These are phyloP conservation scores for Drosophila saltans DNA, from an alignment of 1,140 invertebrate species.

Conservation along the genomic window DNA sequence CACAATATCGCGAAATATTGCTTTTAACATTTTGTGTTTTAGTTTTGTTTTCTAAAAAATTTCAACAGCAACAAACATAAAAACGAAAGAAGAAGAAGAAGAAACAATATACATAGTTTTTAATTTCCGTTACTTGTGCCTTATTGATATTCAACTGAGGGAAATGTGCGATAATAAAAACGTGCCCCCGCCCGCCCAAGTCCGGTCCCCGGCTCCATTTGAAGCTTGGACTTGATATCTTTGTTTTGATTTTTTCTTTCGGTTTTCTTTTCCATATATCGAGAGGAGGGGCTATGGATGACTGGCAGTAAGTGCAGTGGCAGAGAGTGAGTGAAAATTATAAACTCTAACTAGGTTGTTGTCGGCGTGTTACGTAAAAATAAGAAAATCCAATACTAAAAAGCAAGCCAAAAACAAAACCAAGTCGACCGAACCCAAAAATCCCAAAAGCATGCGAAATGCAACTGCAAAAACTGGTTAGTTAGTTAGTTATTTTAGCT, in stretches of 20 bases:
- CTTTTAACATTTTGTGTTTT: slow-evolving; percentile 42
- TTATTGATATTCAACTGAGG: slow-evolving; percentile 61
- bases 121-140: slow-evolving; percentile 53
- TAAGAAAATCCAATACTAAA: slow-evolving; percentile 48
- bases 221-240: slow-evolving; percentile 14
- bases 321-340: slow-evolving; percentile 62
- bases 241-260: slow-evolving; percentile 10
- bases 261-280: neutral
- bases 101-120: slow-evolving; percentile 36
- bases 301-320: slow-evolving; percentile 39
- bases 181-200: slow-evolving; percentile 37
- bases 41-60: slow-evolving; percentile 18
- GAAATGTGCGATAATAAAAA: slow-evolving; percentile 78
- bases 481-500: slow-evolving; percentile 23
- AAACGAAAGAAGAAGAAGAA: neutral
- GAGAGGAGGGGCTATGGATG: slow-evolving; percentile 15
- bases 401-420: slow-evolving; percentile 26
- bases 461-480: slow-evolving; percentile 59
- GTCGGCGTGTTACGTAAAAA: slow-evolving; percentile 66
- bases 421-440: slow-evolving; percentile 25
- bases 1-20: slow-evolving; percentile 32
- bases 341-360: slow-evolving; percentile 66
- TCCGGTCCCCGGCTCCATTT: slow-evolving; percentile 17
- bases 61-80: neutral
- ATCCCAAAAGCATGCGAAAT: slow-evolving; percentile 39